These are phyloP conservation scores for Zaprionus camerounensis DNA, from an alignment of 1,140 invertebrate species.

Conservation along the genomic window DNA sequence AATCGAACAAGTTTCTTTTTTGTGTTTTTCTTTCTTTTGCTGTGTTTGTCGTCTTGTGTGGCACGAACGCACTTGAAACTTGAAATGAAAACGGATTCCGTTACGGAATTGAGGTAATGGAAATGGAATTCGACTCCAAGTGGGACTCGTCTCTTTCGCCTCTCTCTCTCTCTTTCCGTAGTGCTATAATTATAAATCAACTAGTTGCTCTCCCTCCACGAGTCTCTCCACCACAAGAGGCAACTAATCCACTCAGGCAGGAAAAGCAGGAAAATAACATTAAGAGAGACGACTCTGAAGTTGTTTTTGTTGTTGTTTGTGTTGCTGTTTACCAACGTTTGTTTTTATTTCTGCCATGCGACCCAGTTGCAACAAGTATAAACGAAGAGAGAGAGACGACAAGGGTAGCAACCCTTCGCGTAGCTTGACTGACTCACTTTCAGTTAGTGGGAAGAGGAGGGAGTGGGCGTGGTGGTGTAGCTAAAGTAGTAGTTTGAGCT, in stretches of 20 bases:
- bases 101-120: constrained; percentile 9
- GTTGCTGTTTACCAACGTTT: neutral
- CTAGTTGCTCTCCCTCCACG: constrained; percentile 55
- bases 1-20: constrained; percentile 15
- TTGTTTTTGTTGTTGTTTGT: constrained; percentile 8
- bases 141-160: neutral
- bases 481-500: neutral
- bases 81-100: constrained; percentile 5
- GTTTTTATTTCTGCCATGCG: constrained; percentile 39
- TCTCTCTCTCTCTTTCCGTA: neutral
- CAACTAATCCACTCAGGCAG: constrained; percentile 70
- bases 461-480: constrained; percentile 14
- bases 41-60: neutral
- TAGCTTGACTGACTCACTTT: constrained; percentile 35
- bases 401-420: constrained; percentile 12
- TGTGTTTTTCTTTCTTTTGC: neutral
- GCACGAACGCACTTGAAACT: constrained; percentile 4
- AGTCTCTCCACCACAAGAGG: constrained; percentile 4
- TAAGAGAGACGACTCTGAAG: constrained; percentile 48
- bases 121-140: constrained; percentile 12
- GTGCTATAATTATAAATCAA: constrained; percentile 76
- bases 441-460: constrained; percentile 6
- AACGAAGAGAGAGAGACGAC: neutral
- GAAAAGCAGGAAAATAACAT: constrained; percentile 60
- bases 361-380: constrained; percentile 77